A percentile compares a stretch with the other conserved stretches of the same genome.
Conservation (phyloP, 2,113 vertebrate species). For the Bothrops jararaca region DNA sequence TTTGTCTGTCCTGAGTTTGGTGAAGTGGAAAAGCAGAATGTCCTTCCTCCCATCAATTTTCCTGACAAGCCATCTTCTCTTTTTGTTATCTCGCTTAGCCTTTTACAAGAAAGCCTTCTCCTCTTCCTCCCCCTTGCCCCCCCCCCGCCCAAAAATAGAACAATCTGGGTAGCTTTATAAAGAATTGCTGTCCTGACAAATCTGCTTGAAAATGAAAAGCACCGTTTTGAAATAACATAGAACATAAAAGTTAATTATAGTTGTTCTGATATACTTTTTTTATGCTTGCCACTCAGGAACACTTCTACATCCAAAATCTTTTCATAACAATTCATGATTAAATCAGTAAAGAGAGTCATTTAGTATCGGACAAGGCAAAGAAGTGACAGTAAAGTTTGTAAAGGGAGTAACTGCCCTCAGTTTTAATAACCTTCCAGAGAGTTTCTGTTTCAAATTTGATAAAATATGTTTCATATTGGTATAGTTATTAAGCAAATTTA, state of each 20-base stretch:
- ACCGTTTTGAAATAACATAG: slow-evolving; percentile 30
- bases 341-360: slow-evolving; percentile 5
- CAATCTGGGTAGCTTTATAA: slow-evolving; percentile 24
- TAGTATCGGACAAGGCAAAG: background rate
- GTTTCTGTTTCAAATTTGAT: slow-evolving; percentile 2
- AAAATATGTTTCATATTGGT: background rate
- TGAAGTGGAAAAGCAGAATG: slow-evolving; percentile 40
- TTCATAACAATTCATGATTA: slow-evolving; percentile 18
- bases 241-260: slow-evolving; percentile 34
- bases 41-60: slow-evolving; percentile 52
- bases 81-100: slow-evolving; percentile 54
- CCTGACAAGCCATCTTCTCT: slow-evolving; percentile 51
- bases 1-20: slow-evolving; percentile 8
- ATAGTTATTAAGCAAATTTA: background rate
- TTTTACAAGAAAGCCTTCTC: slow-evolving; percentile 53
- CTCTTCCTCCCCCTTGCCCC: background rate
- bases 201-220: slow-evolving; percentile 37
- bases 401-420: rapidly evolving
- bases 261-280: background rate
- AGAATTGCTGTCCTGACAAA: slow-evolving; percentile 45
- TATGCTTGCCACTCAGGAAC: background rate
- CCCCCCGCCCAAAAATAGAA: background rate
- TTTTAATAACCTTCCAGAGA: slow-evolving; percentile 29
- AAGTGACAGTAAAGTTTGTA: background rate
- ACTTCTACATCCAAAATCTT: background rate